Percentiles rank a stretch among this genome's conserved stretches.
Conservation (phyloP, 2,797 vertebrate species). For the Chromobotia macracanthus region DNA sequence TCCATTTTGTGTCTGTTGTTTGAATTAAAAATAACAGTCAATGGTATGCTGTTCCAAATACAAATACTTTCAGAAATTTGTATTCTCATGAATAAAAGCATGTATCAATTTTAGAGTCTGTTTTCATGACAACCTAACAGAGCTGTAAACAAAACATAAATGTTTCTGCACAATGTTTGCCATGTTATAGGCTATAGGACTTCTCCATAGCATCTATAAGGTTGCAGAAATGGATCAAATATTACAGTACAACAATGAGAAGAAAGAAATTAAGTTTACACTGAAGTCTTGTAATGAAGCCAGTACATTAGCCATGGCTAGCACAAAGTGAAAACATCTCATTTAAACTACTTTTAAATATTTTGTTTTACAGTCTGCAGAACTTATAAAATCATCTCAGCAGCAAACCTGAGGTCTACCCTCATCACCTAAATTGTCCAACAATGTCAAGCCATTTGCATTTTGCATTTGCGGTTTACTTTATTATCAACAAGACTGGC, state of each 20-base stretch:
- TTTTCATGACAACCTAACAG: not conserved
- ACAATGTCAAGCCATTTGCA: not conserved
- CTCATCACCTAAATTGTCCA: not conserved
- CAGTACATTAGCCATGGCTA: no score
- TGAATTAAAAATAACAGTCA: not conserved
- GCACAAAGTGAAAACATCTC: no score
- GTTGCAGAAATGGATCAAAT: not conserved
- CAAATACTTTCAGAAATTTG: not conserved
- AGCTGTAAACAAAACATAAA: no score
- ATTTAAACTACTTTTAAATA: no score
- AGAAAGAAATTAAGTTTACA: no score
- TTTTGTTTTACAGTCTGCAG: no score
- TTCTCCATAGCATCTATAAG: not conserved
- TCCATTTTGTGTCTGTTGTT: not conserved
- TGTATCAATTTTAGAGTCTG: constrained; percentile 12
- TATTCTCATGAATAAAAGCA: constrained; percentile 22
- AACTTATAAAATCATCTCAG: not conserved
- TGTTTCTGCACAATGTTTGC: not conserved
- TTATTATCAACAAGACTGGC: constrained; percentile 15
- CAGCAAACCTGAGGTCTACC: not conserved
- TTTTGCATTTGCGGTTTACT: not conserved
- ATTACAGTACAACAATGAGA: not conserved
- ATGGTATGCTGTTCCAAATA: not conserved
- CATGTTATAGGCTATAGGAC: not conserved
- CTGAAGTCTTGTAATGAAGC: no score